Base-by-base conservation (phyloP, 2,888 invertebrate genomes). In the Eupeodes latifasciatus region DNA sequence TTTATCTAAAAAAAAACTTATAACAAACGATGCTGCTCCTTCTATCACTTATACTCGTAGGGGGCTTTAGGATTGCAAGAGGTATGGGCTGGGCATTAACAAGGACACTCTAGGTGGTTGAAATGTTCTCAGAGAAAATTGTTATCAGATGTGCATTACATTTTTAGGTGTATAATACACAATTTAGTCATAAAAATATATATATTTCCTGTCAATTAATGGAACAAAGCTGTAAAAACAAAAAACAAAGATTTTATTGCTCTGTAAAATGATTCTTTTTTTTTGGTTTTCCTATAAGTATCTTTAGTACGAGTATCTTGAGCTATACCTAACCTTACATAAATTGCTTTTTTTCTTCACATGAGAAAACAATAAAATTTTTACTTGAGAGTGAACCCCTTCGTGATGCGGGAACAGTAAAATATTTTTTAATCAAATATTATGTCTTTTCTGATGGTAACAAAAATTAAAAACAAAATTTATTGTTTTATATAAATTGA, bases 181-280 rank as follows among this genome's bases (percentile, higher is more conserved):
- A 57, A 86, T 75, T 79, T 80, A 72, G 75, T 87, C 79, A 76
- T 83, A 86, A 86, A 86, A 27, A 83, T n/a, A 80, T n/a, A 57
- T 71, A 71, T 72, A 61, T 79, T 80, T 83, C 76, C 80, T 87
- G 87, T 87, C 87, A 87, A 84, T 87, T 83, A 87, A 71, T 72
- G 75, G 34, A 51, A 57, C 19, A 74, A 44, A 59, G 57, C 59
- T 64, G 49, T 61, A 61, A 47, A 27, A 27, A 27, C 27, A 27
- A 27, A 27, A 27, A 27, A 57, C n/a, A 27, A 57, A 16, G 75
- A 51, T 81, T 72, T 77, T 64, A 69, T 64, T 71, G 53, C 53
- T 12, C 5, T 40, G 51, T 7, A 36, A 53, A 53, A 69, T 67
- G 34, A 14, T 69, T 69, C 11, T 53, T 51, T 51, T 40, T 40